Base-by-base conservation (phyloP, 2,888 invertebrate genomes). In the Ligdia adustata region DNA sequence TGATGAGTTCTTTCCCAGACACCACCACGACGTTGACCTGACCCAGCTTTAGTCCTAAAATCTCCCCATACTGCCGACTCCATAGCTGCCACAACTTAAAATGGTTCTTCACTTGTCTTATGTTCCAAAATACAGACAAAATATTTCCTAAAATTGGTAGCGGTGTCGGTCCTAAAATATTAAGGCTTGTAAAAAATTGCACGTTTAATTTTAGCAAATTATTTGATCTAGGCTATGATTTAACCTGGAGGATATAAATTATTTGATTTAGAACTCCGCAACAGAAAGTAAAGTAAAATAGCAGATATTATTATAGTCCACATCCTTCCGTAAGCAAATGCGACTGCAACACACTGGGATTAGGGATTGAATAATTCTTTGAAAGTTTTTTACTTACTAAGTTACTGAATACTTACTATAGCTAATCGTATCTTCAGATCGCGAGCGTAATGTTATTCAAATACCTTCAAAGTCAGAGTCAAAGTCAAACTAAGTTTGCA, bases 31-130 rank as follows among this genome's bases (percentile, higher is more conserved):
- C 78, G 38, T 91, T 90, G 40, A 92, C 84, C 4, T 82, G 76
- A 1, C 95, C 95, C 40, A 95, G 78, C 58, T 92, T 91, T 37
- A 95, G 70, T 0, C 95, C 95, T 2, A 94, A 79, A 1, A 95
- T 67, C 1, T 93, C 87, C 0, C 95, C 95, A 61, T 94, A 94
- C 4, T 69, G 70, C 32, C 78, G 64, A 0, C 91, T 73, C 70
- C 95, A 83, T 33, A 92, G 75, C 41, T 92, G 84, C 91, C 95
- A 93, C 7, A 94, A 91, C 28, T 91, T 69, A 68, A 95, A 93
- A 54, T 92, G 90, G 38, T 68, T 76, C 52, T 82, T 83, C 9
- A 64, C 45, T 29, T 67, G 69, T 52, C 62, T 79, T 34, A 82
- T 51, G 20, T 75, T 69, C n/a, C 74, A 40, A 59, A 75, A 71